phyloP scores from a whole-genome alignment of 2,113 vertebrate genomes.

The Cephalophus harveyi region DNA sequence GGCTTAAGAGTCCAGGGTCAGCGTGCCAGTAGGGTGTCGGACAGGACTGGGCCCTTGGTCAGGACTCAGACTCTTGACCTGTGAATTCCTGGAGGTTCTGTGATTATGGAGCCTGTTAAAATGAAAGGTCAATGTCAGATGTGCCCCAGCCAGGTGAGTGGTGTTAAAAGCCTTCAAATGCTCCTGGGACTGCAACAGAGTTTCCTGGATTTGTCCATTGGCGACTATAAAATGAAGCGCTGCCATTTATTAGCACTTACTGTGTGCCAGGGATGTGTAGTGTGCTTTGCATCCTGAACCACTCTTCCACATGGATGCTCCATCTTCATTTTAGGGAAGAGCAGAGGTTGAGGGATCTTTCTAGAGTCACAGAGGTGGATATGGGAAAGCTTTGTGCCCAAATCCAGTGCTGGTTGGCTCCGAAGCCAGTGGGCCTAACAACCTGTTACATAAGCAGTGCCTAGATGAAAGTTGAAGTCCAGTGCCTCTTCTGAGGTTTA shows the following conservation, averaged over 20 bases:
- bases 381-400: not conserved
- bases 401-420: not conserved
- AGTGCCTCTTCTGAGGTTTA: not conserved
- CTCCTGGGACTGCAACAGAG: not conserved
- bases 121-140: not conserved
- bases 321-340: not conserved
- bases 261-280: not conserved
- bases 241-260: not conserved
- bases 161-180: not conserved
- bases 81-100: not conserved
- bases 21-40: not conserved
- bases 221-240: not conserved
- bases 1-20: not conserved
- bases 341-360: not conserved
- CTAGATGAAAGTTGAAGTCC: not conserved
- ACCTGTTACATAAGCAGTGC: not conserved
- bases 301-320: not conserved
- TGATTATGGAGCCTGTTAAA: not conserved
- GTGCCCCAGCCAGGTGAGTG: not conserved
- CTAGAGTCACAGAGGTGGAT: not conserved
- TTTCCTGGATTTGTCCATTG: not conserved
- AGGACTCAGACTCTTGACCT: not conserved
- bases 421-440: not conserved
- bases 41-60: not conserved
- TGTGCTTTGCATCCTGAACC: not conserved